Evolutionary conservation across 2,113 vertebrate species (phyloP).

Genomic region (Lasiurus borealis): DNA sequence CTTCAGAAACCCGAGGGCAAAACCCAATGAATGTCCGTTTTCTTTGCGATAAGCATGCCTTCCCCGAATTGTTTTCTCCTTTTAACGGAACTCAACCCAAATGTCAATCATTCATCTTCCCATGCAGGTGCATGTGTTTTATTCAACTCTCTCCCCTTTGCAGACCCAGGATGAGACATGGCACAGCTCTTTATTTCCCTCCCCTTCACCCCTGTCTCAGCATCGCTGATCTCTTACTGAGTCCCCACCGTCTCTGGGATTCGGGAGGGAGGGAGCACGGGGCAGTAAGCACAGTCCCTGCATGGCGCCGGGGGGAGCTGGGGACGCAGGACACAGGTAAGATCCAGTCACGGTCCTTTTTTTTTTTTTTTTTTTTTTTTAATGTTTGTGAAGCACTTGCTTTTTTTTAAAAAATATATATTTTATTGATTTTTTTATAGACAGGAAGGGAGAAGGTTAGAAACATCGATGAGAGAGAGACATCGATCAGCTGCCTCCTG

Average conservation of each 20-base stretch:
- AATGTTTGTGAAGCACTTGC: too few relatives aligned
- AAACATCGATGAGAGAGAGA: too few relatives aligned
- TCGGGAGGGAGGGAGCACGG: neutral
- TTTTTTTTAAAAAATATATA: too few relatives aligned
- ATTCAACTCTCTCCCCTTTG: neutral
- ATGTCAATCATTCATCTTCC: neutral
- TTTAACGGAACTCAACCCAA: neutral
- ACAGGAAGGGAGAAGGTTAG: too few relatives aligned
- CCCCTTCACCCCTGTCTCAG: neutral
- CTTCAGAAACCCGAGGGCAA: neutral
- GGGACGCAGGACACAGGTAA: neutral
- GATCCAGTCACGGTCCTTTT: neutral
- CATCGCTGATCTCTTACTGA: neutral
- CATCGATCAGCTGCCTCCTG: too few relatives aligned
- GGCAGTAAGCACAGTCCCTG: neutral
- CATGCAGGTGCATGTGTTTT: neutral
- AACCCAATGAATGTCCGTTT: neutral
- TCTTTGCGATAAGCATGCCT: neutral
- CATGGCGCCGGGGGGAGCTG: rapidly evolving
- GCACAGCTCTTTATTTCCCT: neutral
- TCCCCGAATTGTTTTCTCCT: neutral
- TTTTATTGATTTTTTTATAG: too few relatives aligned
- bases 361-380: too few relatives aligned
- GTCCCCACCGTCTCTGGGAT: neutral
- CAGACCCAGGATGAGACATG: neutral